phyloP scores from a whole-genome alignment of 2,888 invertebrate genomes.

The Taenaris catops region DNA sequence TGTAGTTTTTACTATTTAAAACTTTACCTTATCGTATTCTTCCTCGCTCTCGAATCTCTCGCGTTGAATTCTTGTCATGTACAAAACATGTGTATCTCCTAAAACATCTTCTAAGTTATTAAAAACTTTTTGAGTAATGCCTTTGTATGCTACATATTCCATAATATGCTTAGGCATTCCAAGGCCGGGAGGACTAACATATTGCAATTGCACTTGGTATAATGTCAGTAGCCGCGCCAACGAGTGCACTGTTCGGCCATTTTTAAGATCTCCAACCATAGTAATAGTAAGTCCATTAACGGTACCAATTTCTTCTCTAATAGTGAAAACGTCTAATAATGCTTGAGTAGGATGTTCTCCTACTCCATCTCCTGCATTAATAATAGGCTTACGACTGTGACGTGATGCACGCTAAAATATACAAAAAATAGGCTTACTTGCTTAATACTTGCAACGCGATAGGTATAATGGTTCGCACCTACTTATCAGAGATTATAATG shows the following conservation, averaged over 20 bases:
- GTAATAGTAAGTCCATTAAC: slow-evolving; percentile 98
- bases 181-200: slow-evolving; percentile 92
- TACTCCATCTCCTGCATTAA: slow-evolving; percentile 98
- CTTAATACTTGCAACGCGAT: too few species aligned
- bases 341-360: slow-evolving; percentile 99
- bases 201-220: slow-evolving; percentile 95
- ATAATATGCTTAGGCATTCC: slow-evolving; percentile 95
- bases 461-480: too few species aligned
- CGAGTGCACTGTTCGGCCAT: slow-evolving; percentile 99
- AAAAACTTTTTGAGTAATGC: slow-evolving; percentile 87
- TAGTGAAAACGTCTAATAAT: slow-evolving; percentile 97
- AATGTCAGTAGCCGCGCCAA: slow-evolving; percentile 94
- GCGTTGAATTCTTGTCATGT: slow-evolving; percentile 98
- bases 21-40: slow-evolving; percentile 90
- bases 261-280: slow-evolving; percentile 98
- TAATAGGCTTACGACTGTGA: slow-evolving; percentile 92
- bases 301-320: slow-evolving; percentile 98
- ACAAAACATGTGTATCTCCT: slow-evolving; percentile 96
- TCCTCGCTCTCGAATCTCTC: slow-evolving; percentile 92
- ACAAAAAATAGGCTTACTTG: too few species aligned
- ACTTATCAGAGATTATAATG: too few species aligned
- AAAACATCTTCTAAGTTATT: slow-evolving; percentile 91
- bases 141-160: slow-evolving; percentile 88
- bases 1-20: too few species aligned
- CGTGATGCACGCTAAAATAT: slow-evolving; percentile 86